phyloP scores from a whole-genome alignment of 2,113 vertebrate species.

The Dolichotis patagonum region DNA sequence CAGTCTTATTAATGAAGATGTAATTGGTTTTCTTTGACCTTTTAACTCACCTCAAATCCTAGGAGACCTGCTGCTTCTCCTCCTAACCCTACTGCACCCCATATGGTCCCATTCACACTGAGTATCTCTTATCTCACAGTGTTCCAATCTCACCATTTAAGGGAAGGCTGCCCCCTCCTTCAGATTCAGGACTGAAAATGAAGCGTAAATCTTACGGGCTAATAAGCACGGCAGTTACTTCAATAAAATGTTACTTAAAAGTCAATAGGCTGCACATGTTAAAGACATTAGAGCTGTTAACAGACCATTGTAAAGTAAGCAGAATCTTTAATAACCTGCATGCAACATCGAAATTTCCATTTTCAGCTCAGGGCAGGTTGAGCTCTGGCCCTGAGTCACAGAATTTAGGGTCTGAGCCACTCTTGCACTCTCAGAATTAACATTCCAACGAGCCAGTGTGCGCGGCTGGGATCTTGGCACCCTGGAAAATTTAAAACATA shows the following conservation, averaged over 20 bases:
- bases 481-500: background rate
- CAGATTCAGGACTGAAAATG: slow-evolving; percentile 88
- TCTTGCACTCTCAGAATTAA: slow-evolving; percentile 59
- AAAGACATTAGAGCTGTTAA: slow-evolving; percentile 91
- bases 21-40: slow-evolving; percentile 61
- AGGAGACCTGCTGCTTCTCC: slow-evolving; percentile 4
- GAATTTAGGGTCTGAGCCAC: background rate
- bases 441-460: background rate
- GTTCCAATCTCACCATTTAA: slow-evolving; percentile 38
- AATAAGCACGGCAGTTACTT: slow-evolving; percentile 90
- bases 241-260: slow-evolving; percentile 92
- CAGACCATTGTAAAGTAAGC: slow-evolving; percentile 90
- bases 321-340: slow-evolving; percentile 89
- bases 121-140: slow-evolving; percentile 51
- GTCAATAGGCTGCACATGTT: slow-evolving; percentile 91
- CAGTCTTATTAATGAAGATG: slow-evolving; percentile 77
- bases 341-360: slow-evolving; percentile 45
- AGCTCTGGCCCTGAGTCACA: background rate
- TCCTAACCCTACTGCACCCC: slow-evolving; percentile 16
- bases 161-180: slow-evolving; percentile 69
- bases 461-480: background rate
- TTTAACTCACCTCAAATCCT: slow-evolving; percentile 40
- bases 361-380: slow-evolving; percentile 71
- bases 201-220: slow-evolving; percentile 92
- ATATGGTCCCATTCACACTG: background rate